Base-by-base conservation (phyloP, 2,113 vertebrate genomes). In the Phylloscopus whistleri region DNA sequence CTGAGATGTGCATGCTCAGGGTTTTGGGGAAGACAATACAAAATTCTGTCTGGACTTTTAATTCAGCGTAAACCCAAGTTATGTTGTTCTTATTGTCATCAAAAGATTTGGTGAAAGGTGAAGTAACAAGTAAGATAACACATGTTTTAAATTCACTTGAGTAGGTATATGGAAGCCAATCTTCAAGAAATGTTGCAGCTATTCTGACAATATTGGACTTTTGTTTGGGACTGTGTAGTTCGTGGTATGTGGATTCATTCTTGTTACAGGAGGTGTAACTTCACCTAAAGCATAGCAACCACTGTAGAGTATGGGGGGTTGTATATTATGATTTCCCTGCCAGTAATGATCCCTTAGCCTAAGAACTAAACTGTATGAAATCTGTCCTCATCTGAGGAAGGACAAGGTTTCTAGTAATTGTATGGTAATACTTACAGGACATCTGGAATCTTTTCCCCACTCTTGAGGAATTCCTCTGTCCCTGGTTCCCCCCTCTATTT, bases 291-390 rank as follows among this genome's bases (percentile, higher is more conserved):
- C 52, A 26, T 0, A 64, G 28, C 41, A 60, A 27, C 22, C 6
- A 7, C 26, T 82, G 0, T 1, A 46, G 43, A 66, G 7, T 69
- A 6, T 10, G 44, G 30, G 4, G 1, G 2, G 16, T 67, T 37
- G 27, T 69, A 11, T 37, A 8, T 37, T 74, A 9, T 27, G 19
- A 39, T 86, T 70, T 80, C 33, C 21, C 13, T 78, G n/a, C 23
- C 55, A 39, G 15, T 52, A 63, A 7, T n/a, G 43, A 23, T 70
- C 21, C 33, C 18, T 85, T 51, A 74, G 63, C 58, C 26, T n/a
- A 33, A 63, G 55, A 81, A 69, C 13, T 68, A 27, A 75, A n/a
- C 44, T 58, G 5, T n/a, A 2, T 51, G 23, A 79, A 46, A 43
- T 59, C 27, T 62, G 19, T n/a, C 43, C 16, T 79, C 30, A 17